phyloP scores from a whole-genome alignment of 1,140 invertebrate species.

The Panagrolaimus sp. region DNA sequence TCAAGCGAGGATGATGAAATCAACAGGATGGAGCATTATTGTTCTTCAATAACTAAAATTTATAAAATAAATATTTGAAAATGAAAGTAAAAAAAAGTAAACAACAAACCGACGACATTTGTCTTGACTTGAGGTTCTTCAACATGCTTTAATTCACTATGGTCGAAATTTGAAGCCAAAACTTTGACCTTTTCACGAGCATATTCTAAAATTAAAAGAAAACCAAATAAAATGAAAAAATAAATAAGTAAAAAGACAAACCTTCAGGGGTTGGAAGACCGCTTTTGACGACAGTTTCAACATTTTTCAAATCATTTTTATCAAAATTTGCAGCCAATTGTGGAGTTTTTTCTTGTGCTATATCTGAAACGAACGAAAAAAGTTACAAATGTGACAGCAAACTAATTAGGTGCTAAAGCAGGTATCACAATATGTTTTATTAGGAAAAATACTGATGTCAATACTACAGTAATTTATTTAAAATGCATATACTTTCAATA shows the following conservation, averaged over 20 bases:
- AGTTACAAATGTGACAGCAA: too few relatives aligned
- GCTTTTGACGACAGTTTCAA: conserved; percentile 33
- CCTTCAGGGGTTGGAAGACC: conserved; percentile 17
- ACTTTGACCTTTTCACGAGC: conserved; percentile 33
- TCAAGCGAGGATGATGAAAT: too few relatives aligned
- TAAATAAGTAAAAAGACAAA: not conserved
- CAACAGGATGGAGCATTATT: too few relatives aligned
- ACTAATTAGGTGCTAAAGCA: too few relatives aligned
- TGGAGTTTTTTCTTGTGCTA: conserved; percentile 32
- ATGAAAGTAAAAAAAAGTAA: not conserved
- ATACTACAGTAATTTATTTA: too few relatives aligned
- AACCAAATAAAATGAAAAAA: not conserved
- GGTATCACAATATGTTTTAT: too few relatives aligned
- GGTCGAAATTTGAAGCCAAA: conserved; percentile 32
- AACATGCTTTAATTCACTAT: conserved; percentile 31
- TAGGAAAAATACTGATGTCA: too few relatives aligned
- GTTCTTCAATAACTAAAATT: too few relatives aligned
- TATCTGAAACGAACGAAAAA: conserved; percentile 16
- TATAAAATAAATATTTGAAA: too few relatives aligned
- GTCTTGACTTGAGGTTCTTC: conserved; percentile 33
- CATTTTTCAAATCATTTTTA: conserved; percentile 27
- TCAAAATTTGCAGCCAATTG: conserved; percentile 36
- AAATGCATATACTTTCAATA: too few relatives aligned
- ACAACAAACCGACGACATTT: conserved; percentile 10
- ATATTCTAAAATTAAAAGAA: conserved; percentile 6